Percentiles rank a stretch among this genome's conserved stretches.
phyloP scores from a whole-genome alignment of 2,888 invertebrate genomes.

The Cotesia congregata region DNA sequence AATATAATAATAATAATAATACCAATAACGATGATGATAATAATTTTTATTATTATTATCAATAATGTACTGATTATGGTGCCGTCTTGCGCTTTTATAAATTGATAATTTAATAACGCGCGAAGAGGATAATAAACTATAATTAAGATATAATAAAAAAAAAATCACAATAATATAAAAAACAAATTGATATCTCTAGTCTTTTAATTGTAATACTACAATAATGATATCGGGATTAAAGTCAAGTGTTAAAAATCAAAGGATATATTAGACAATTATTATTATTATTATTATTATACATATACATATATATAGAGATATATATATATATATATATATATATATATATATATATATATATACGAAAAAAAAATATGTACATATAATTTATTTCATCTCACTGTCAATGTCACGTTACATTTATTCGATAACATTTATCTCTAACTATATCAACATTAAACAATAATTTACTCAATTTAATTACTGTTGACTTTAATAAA shows the following conservation, averaged over 20 bases:
- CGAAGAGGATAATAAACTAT: constrained; percentile 10
- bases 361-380: neutral
- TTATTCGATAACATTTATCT: constrained; percentile 9
- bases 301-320: neutral
- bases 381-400: constrained; percentile 14
- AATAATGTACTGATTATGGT: constrained; percentile 13
- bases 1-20: neutral
- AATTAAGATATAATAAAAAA: neutral
- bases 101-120: constrained; percentile 11
- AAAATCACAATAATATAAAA: neutral
- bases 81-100: constrained; percentile 24
- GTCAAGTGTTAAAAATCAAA: constrained; percentile 18
- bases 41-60: neutral
- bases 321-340: constrained; percentile 16
- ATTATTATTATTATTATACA: constrained; percentile 13
- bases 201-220: constrained; percentile 7
- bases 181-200: constrained; percentile 16
- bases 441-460: neutral
- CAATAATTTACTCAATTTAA: neutral
- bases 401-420: constrained; percentile 11
- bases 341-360: constrained; percentile 7
- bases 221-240: neutral
- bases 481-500: constrained; percentile 18
- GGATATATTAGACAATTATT: constrained; percentile 15
- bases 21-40: neutral